Evolutionary conservation across 2,888 invertebrate genomes (phyloP), one percentile per base, ranked within the genome.

Genomic region (Apamea monoglypha): DNA sequence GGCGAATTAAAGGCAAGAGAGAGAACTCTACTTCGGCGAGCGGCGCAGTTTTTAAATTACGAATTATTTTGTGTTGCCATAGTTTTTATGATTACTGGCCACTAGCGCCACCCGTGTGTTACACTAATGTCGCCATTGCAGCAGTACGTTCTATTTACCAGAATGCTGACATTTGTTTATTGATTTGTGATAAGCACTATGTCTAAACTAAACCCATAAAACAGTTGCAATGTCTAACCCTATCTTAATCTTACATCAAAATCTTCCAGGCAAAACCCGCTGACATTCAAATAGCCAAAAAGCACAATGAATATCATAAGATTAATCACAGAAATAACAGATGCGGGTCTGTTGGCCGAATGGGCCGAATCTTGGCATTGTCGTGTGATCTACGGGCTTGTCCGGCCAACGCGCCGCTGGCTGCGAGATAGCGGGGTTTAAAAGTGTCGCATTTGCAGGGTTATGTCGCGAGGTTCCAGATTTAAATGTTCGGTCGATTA

Each of bases 251-350:
- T 76, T 56, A 6, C 36, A 40, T 40, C 63, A 85, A 71, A 68
- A 68, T 36, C 66, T 53, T 53, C 63, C 36, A 50, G 78, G 69
- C 47, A 71, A 85, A 84, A 63, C 77, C 76, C 44, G 74, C 86
- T 73, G 83, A 86, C 83, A 73, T 75, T 79, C 50, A 84, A 82
- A 85, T 69, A 63, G 83, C 69, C 75, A 79, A 79, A 83, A 79
- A 83, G 75, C 61, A 82, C 80, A 87, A 83, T 80, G 83, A 78
- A 80, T 78, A 75, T 86, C 81, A 80, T 59, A 66, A 85, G 72
- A 87, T 85, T 75, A 87, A 83, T 83, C 83, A 77, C 73, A 67
- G 68, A 81, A 86, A 88, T 86, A 88, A 78, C 81, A 78, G 81
- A 82, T 82, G 76, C 64, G 79, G 73, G 86, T 83, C 83, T 74